These are phyloP conservation scores for Ditylenchus weischeri DNA, from an alignment of 2,888 invertebrate species.

Conservation along the genomic window DNA sequence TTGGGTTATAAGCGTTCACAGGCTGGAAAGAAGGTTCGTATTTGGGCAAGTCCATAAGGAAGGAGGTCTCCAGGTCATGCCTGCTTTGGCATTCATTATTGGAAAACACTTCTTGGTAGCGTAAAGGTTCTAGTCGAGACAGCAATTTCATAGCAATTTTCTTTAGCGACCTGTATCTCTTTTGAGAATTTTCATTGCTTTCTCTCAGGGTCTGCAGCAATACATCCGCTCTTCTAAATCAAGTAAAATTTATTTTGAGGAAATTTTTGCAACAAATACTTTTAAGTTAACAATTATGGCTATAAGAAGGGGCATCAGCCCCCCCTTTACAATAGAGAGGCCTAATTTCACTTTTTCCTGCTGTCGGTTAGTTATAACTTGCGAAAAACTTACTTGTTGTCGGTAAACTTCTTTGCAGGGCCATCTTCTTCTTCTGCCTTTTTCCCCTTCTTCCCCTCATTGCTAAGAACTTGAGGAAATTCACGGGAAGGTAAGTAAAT, in stretches of 20 bases:
- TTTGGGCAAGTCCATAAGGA: constrained; percentile 7
- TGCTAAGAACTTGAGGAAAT: no score
- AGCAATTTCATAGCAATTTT: neutral
- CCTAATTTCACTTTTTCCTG: no score
- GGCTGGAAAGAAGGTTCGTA: constrained; percentile 8
- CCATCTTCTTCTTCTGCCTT: neutral
- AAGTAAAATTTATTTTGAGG: neutral
- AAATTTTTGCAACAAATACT: no score
- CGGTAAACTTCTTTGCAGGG: no score
- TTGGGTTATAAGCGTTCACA: neutral
- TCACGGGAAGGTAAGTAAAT: no score
- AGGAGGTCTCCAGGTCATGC: constrained; percentile 9
- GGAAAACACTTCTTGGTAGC: constrained; percentile 2
- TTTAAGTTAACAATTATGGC: no score
- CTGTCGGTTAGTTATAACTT: no score
- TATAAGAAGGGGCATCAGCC: no score
- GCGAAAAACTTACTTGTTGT: no score
- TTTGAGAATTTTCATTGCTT: constrained; percentile 2
- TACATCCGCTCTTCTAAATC: constrained; percentile 8
- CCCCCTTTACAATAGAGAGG: no score
- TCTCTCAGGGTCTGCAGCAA: constrained; percentile 7
- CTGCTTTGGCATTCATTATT: neutral
- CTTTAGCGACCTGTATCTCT: constrained; percentile 2
- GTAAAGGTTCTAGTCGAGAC: constrained; percentile 2
- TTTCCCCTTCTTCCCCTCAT: no score